Base-by-base conservation (phyloP, 2,797 vertebrate genomes). In the Mus minutoides region DNA sequence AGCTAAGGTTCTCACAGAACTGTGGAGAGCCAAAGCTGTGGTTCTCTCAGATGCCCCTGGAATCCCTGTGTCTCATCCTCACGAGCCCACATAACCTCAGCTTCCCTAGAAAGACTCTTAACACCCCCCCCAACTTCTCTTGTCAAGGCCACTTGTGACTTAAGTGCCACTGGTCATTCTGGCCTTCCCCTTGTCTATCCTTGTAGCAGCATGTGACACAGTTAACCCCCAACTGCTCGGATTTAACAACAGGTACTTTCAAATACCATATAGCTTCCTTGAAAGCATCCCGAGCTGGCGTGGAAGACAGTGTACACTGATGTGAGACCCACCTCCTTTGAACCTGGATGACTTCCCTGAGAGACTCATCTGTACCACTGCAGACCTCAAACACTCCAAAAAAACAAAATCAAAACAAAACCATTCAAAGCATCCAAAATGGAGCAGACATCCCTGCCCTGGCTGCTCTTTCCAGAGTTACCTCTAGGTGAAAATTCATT, bases 271-370 rank as follows among this genome's bases (percentile, higher is more conserved):
- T 5, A 71, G n/a, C 37, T 56, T 92, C 40, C 76, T 64, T 11
- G 40, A 83, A 94, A 34, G 29, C 88, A 90, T 46, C 43, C 62
- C 54, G 76, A 58, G 91, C 80, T 67, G 80, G 37, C 43, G 8
- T 14, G 24, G 56, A 94, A 73, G 69, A 54, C 46, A 3, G 3
- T 0, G 2, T 7, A 16, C 6, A 56, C 71, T 12, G 3, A 84
- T 14, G 24, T 21, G 3, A 56, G 37, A 26, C 46, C 62, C 46
- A 21, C 3, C 1, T 67, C 29, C 46, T 49, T 60, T 56, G 62
- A 91, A 71, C 31, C 29, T n/a, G 3, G 43, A 85, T 26, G 17
- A 22, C 54, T 8, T 34, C 52, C 64, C 52, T 43, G 69, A 75
- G n/a, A 64, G 56, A 46, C 21, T 67, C 71, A 40, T 0, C 0